A percentile compares a stretch with the other conserved stretches of the same genome.
These are phyloP conservation scores for Lasioglossum oenotherae DNA, from an alignment of 2,888 invertebrate genomes.

Conservation along the genomic window DNA sequence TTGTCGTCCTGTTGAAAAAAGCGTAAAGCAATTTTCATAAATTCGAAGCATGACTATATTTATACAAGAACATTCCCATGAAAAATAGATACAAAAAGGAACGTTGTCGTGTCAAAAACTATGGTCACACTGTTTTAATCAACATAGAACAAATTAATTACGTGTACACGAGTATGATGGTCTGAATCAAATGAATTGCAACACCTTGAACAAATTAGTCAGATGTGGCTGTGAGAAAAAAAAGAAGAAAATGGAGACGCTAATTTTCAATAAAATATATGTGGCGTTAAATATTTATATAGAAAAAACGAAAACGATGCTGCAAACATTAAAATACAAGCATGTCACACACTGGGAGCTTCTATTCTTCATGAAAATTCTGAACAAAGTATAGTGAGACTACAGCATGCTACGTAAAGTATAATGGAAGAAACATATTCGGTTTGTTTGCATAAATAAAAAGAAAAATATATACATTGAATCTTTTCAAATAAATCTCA, in stretches of 20 bases:
- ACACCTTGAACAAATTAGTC: slow-evolving; percentile 49
- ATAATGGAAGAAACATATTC: neutral
- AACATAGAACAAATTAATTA: slow-evolving; percentile 59
- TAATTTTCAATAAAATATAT: slow-evolving; percentile 20
- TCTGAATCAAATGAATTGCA: slow-evolving; percentile 50
- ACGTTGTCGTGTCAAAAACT: slow-evolving; percentile 35
- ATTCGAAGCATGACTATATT: neutral
- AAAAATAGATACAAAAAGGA: neutral
- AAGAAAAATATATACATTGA: neutral
- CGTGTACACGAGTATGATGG: slow-evolving; percentile 38
- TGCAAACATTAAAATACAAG: slow-evolving; percentile 10
- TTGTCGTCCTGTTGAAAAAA: slow-evolving; percentile 93
- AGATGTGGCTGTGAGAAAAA: slow-evolving; percentile 27
- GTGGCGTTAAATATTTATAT: slow-evolving; percentile 20
- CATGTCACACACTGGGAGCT: slow-evolving; percentile 14
- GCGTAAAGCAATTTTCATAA: slow-evolving; percentile 39
- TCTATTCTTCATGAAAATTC: neutral
- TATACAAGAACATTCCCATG: neutral
- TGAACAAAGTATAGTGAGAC: slow-evolving; percentile 20
- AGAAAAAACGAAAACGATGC: neutral
- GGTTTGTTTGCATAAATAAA: neutral
- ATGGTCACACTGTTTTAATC: slow-evolving; percentile 49
- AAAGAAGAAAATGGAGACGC: slow-evolving; percentile 29
- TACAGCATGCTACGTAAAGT: slow-evolving; percentile 36
- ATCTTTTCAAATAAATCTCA: neutral